A percentile compares a stretch with the other conserved stretches of the same genome.
Conservation (phyloP, 1,140 invertebrate genomes). For the Apis laboriosa region DNA sequence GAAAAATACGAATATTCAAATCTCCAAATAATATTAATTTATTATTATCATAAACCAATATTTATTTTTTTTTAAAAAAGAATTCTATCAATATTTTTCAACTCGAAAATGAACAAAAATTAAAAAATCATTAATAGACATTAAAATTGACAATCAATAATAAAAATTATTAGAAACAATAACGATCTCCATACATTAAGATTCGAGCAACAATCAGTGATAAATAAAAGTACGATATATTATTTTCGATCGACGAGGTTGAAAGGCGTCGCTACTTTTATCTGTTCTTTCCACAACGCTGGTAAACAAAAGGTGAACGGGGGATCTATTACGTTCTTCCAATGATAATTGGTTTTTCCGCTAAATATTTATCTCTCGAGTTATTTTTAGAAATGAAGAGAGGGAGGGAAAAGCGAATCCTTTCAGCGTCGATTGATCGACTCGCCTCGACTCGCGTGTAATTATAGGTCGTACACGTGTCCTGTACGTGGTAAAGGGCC, state of each 20-base stretch:
- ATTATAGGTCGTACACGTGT: neutral
- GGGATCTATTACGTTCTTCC: neutral
- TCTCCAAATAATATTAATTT: no score
- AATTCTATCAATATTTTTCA: no score
- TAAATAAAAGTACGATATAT: no score
- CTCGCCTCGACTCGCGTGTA: neutral
- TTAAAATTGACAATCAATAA: no score
- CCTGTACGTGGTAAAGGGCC: neutral
- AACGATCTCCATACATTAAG: no score
- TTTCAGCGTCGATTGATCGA: neutral
- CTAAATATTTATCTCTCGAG: neutral
- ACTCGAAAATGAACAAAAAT: no score
- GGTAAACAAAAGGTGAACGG: neutral
- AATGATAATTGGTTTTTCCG: neutral
- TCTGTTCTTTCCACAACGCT: neutral
- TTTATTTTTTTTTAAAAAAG: no score
- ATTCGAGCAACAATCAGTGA: no score
- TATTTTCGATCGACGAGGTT: neutral
- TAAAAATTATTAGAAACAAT: no score
- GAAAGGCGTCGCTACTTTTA: neutral
- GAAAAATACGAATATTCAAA: no score
- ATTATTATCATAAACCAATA: no score
- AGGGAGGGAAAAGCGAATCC: neutral
- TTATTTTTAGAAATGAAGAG: conserved; percentile 13
- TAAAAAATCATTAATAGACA: no score